Base-by-base conservation (phyloP, 2,888 invertebrate genomes). In the Xestoiulus laeticollis region DNA sequence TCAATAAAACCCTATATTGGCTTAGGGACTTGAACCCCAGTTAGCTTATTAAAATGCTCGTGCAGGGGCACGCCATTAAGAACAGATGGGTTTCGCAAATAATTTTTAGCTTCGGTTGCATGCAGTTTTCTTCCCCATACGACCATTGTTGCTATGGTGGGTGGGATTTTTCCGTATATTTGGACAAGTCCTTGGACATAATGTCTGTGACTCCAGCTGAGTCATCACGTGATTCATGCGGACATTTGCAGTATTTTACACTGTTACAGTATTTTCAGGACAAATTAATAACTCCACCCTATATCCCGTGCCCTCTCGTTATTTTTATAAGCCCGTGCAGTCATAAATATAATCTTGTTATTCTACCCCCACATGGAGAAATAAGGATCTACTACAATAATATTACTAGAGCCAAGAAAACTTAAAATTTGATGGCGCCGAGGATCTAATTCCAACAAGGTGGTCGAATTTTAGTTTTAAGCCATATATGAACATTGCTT, bases 251-350 rank as follows among this genome's bases (percentile, higher is more conserved):
- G 30, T 30, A 30, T 30, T 30, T 78, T 14, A 12, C 30, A 14
- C 78, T 78, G 78, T 30, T 30, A 78, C 78, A 78, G 30, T 78
- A 22, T 78, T 78, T n/a, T 22, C 30, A 14, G 68, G 78, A 22
- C 14, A 78, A 78, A 78, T 78, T 78, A 78, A 78, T 78, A 78
- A 22, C 78, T 26, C 78, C 30, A 30, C 78, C 78, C 30, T 30
- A 78, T 48, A 43, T 43, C 14, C 30, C 6, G 22, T 78, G 30
- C 78, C 78, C 26, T 78, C 78, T 78, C 78, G 78, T 78, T 78
- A 78, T 78, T 78, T 78, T 78, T 22, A 78, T 78, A 78, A 78
- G 30, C 78, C 78, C 78, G n/a, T n/a, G n/a, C n/a, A 26, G 14
- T 30, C 78, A 14, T 78, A 78, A 78, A 78, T 78, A 30, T 30